Evolutionary conservation across 2,113 vertebrate genomes (phyloP).

Genomic region (Macrotis lagotis): DNA sequence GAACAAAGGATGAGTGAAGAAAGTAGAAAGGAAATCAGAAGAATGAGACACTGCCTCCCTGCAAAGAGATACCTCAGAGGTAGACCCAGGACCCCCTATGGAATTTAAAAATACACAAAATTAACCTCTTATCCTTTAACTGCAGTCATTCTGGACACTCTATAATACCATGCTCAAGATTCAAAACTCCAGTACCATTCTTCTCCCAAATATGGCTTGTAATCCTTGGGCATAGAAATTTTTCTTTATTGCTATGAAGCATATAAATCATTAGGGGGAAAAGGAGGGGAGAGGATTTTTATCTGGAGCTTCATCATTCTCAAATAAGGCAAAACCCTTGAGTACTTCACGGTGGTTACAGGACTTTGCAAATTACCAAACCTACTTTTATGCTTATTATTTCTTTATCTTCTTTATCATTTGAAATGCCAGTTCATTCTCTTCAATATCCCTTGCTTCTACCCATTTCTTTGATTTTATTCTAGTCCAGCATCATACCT

Average conservation of each 20-base stretch:
- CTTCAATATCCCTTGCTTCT: background rate
- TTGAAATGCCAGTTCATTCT: background rate
- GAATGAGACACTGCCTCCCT: background rate
- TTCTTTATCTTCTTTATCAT: background rate
- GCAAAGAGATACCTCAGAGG: background rate
- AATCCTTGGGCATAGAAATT: background rate
- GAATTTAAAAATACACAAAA: background rate
- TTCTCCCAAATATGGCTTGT: background rate
- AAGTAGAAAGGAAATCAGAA: background rate
- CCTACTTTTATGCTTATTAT: background rate
- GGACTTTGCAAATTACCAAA: background rate
- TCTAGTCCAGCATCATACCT: background rate
- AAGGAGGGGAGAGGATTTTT: background rate
- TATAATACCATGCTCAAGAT: background rate
- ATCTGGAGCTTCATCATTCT: background rate
- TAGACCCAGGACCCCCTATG: background rate
- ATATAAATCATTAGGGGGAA: background rate
- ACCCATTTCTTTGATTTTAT: background rate
- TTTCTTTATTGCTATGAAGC: background rate
- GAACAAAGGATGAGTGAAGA: background rate
- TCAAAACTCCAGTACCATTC: background rate
- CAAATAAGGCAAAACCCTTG: background rate
- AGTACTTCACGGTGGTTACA: background rate
- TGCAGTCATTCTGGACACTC: background rate
- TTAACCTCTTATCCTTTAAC: background rate